Base-by-base conservation (phyloP, 1,140 invertebrate genomes). In the Nasonia vitripennis region DNA sequence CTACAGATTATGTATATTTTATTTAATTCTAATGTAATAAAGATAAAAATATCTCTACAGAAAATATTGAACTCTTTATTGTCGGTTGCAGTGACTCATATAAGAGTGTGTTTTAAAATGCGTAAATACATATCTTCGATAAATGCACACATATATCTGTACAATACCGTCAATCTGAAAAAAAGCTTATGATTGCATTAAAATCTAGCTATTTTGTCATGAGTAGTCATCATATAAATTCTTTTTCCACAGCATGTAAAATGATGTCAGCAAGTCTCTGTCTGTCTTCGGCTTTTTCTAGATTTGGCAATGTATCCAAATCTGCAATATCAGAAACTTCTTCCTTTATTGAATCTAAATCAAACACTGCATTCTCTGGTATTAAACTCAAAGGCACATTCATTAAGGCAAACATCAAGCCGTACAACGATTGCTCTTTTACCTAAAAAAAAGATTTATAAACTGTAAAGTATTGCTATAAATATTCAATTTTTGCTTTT, bases 161-260 rank as follows among this genome's bases (percentile, higher is more conserved):
- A 45, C 41, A 45, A 45, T 9, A 45, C 10, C 11, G 41, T 45
- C 41, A 45, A 45, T 45, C 9, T 45, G 41, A 45, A 9, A 45
- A 45, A 45, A 45, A 45, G 6, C 41, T 5, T 10, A 11, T 45
- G 9, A 45, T 45, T 45, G 41, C 10, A 45, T 45, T 10, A 45
- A 0, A 45, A 45, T 45, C 41, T 45, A 45, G 6, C 7, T 45
- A 45, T 9, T 9, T 45, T 45, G 41, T 45, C 41, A 45, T 45
- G 41, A 14, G 14, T 4, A 14, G 48, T 51, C 14, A 14, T 89
- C 91, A 94, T 91, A 96, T 93, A 89, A 94, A 96, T 34, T 94
- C 95, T 85, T 93, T 94, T 86, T 96, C 94, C 11, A 95, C 94
- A 83, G 94, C 95, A 89, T 96, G 95, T 51, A 95, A 94, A n/a